Percentiles rank a stretch among this genome's conserved stretches.
These are phyloP conservation scores for Chionis minor DNA, from an alignment of 2,113 vertebrate genomes.

Conservation along the genomic window DNA sequence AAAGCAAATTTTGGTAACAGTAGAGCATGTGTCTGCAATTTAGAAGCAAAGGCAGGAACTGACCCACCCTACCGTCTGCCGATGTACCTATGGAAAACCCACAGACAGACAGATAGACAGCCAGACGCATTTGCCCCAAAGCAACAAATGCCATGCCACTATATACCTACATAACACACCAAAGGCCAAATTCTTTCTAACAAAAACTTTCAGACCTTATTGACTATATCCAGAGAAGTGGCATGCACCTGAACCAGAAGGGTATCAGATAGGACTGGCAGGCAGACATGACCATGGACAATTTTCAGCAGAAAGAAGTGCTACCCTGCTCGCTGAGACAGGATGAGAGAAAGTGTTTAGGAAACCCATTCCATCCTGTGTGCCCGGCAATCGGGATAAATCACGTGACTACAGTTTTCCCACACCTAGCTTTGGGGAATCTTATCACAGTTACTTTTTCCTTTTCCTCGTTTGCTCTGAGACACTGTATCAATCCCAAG, in stretches of 20 bases:
- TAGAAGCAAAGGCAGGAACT: background rate
- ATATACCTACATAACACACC: background rate
- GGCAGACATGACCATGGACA: background rate
- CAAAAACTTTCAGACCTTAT: background rate
- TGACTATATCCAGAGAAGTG: background rate
- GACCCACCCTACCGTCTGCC: background rate
- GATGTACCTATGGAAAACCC: background rate
- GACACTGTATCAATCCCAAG: background rate
- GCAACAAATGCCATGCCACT: background rate
- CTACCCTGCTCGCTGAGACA: background rate
- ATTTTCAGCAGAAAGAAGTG: background rate
- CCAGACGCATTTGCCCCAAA: background rate
- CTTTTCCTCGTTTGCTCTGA: background rate
- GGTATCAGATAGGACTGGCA: background rate
- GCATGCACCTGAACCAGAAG: too few relatives aligned
- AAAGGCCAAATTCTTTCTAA: background rate
- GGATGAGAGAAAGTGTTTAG: background rate
- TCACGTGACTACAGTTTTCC: background rate
- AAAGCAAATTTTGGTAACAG: background rate
- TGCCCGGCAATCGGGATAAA: background rate
- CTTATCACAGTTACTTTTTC: background rate
- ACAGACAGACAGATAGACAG: background rate
- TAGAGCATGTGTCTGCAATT: background rate
- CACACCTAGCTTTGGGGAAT: background rate
- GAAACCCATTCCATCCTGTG: background rate